Conservation (phyloP, 2,797 vertebrate species). For the Darevskia nairensis region DNA sequence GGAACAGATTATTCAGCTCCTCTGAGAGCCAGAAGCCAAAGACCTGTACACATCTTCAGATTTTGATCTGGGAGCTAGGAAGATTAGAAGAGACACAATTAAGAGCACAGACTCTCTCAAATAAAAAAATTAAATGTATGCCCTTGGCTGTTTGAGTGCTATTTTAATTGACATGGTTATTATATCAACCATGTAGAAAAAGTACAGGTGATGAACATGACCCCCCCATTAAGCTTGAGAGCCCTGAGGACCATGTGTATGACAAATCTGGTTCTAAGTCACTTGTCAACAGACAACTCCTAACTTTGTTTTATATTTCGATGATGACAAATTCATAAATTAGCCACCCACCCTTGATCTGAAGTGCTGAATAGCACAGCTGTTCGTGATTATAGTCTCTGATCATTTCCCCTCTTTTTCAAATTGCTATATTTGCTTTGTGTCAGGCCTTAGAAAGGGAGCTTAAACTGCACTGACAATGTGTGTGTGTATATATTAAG, state of each 20-base stretch:
- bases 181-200: no score
- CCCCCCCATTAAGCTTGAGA: constrained; percentile 16
- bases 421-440: constrained; percentile 54
- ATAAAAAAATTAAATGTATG: no score
- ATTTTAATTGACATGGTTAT: no score
- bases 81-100: no score
- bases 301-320: constrained; percentile 54
- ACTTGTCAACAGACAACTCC: constrained; percentile 28
- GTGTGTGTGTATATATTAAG: constrained; percentile 29
- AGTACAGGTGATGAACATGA: constrained; percentile 6
- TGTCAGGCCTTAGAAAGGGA: constrained; percentile 56
- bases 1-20: not conserved
- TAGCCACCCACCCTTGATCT: constrained; percentile 33
- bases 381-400: constrained; percentile 59
- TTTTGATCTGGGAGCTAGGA: not conserved
- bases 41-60: not conserved
- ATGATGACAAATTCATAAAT: constrained; percentile 48
- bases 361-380: constrained; percentile 39
- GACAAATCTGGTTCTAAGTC: not conserved
- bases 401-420: constrained; percentile 42
- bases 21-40: not conserved
- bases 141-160: no score
- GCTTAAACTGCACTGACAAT: constrained; percentile 63
- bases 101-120: no score
- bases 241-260: constrained; percentile 20